Percentiles rank a stretch among this genome's conserved stretches.
phyloP scores from a whole-genome alignment of 2,888 invertebrate genomes.

The Norana najaformis region DNA sequence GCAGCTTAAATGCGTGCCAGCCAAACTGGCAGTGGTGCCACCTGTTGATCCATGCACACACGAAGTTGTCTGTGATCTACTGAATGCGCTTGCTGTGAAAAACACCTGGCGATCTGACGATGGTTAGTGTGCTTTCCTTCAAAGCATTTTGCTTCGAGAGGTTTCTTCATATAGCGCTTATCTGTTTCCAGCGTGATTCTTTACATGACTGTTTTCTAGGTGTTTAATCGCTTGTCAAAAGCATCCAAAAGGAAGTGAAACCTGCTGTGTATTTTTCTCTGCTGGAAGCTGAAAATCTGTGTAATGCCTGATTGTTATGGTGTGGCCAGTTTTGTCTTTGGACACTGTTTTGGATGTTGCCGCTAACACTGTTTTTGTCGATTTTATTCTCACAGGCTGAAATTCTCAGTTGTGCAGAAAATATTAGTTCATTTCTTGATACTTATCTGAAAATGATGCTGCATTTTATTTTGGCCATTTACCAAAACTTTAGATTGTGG shows the following conservation, averaged over 20 bases:
- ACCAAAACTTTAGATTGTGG: no score
- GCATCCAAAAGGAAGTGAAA: not conserved
- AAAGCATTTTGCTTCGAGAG: not conserved
- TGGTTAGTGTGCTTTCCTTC: constrained; percentile 39
- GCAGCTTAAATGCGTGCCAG: constrained; percentile 62
- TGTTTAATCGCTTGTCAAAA: not conserved
- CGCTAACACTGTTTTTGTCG: no score
- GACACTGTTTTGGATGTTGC: not conserved
- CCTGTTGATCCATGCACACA: constrained; percentile 9
- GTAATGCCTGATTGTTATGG: not conserved
- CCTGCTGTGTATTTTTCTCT: not conserved
- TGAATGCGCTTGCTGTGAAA: constrained; percentile 67
- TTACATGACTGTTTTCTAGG: not conserved
- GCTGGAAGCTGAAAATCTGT: not conserved
- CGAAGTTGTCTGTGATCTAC: constrained; percentile 32
- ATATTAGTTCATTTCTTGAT: no score
- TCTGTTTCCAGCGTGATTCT: not conserved
- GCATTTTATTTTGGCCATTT: no score
- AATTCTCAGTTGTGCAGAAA: no score
- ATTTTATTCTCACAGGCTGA: no score
- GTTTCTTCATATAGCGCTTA: not conserved
- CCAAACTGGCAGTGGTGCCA: not conserved
- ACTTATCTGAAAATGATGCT: no score
- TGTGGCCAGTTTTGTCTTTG: not conserved
- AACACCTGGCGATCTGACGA: constrained; percentile 54